A percentile compares a stretch with the other conserved stretches of the same genome.
Conservation (phyloP, 2,113 vertebrate genomes). For the Motacilla alba region DNA sequence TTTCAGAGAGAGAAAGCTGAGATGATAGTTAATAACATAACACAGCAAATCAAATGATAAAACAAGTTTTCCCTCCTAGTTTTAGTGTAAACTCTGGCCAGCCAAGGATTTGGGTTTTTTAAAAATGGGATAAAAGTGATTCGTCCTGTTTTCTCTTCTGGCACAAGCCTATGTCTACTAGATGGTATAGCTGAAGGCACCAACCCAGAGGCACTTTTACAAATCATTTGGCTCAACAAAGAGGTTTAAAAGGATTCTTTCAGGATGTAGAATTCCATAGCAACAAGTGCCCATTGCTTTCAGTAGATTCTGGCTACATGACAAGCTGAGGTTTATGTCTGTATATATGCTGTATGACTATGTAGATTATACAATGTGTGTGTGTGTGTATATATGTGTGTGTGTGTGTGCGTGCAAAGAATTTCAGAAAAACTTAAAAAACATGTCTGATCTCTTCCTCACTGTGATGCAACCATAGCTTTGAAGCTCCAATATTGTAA, state of each 20-base stretch:
- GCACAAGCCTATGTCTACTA: not conserved
- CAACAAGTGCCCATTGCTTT: not conserved
- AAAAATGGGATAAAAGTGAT: not conserved
- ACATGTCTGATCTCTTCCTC: rapidly evolving
- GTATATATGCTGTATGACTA: not conserved
- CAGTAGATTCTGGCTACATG: not conserved
- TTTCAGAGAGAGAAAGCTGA: not conserved
- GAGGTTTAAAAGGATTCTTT: not conserved
- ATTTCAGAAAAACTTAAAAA: not conserved
- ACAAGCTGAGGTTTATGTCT: not conserved
- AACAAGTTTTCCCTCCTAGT: not conserved
- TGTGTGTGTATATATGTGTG: rapidly evolving
- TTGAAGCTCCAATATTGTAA: not conserved
- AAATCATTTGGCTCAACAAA: not conserved
- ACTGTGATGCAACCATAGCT: not conserved
- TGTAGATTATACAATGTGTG: rapidly evolving
- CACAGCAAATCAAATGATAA: not conserved
- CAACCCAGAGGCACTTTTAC: not conserved
- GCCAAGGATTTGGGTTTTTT: not conserved
- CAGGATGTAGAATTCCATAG: not conserved
- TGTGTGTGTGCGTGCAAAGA: not conserved
- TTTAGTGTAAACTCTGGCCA: not conserved
- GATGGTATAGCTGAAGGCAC: not conserved
- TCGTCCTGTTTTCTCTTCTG: not conserved
- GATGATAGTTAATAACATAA: not conserved